phyloP scores from a whole-genome alignment of 2,888 invertebrate species.

The Cheilosia variabilis region DNA sequence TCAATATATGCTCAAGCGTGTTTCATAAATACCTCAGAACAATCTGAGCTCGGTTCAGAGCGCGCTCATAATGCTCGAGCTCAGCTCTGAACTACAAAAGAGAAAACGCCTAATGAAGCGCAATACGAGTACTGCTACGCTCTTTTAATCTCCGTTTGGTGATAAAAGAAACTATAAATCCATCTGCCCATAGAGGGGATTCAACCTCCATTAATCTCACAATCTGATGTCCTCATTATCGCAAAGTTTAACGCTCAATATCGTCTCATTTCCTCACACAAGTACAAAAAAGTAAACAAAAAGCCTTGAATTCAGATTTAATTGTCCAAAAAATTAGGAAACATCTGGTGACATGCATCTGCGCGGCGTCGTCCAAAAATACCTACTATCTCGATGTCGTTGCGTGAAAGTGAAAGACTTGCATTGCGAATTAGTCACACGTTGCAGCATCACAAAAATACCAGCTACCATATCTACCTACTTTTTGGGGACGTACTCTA shows the following conservation, averaged over 20 bases:
- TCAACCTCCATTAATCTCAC: constrained; percentile 19
- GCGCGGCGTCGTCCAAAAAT: constrained; percentile 43
- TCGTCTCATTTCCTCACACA: constrained; percentile 3
- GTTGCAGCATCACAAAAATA: constrained; percentile 58
- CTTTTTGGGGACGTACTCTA: constrained; percentile 46
- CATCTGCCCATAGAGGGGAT: neutral
- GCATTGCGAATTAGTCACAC: constrained; percentile 67
- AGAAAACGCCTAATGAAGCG: too few species aligned
- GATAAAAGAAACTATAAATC: neutral
- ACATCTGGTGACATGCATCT: constrained; percentile 57
- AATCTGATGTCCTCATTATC: constrained; percentile 17
- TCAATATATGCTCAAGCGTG: too few species aligned
- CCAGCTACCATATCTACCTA: constrained; percentile 38
- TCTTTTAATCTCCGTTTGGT: neutral
- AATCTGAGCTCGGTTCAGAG: too few species aligned
- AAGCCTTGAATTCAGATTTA: constrained; percentile 55
- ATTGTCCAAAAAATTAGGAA: constrained; percentile 67
- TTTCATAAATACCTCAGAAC: too few species aligned
- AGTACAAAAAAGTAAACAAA: constrained; percentile 6
- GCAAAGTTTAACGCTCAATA: neutral
- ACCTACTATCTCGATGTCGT: constrained; percentile 22
- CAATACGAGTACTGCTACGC: too few species aligned
- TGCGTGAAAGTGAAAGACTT: constrained; percentile 64
- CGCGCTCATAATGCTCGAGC: too few species aligned
- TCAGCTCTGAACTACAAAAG: too few species aligned